These are phyloP conservation scores for Enteromius treurensis DNA, from an alignment of 2,797 vertebrate species.

Conservation along the genomic window DNA sequence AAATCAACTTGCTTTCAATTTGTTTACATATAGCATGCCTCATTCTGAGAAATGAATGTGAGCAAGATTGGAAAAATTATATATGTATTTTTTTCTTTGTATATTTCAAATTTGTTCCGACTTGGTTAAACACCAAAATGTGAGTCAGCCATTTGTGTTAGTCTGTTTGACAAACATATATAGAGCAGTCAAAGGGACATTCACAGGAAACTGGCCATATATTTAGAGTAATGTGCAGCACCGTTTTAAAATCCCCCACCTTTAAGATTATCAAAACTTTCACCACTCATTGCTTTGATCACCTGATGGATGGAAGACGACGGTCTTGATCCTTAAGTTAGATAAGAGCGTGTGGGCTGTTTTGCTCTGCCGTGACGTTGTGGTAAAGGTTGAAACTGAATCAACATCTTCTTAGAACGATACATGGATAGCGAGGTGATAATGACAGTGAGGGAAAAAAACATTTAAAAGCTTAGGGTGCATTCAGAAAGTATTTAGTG, in stretches of 20 bases:
- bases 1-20: slow-evolving; percentile 35
- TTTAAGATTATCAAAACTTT: slow-evolving; percentile 61
- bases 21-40: background rate
- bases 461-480: too few relatives aligned
- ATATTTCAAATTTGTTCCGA: background rate
- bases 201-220: slow-evolving; percentile 49
- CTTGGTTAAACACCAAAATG: background rate
- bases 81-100: background rate
- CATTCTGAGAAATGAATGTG: slow-evolving; percentile 4
- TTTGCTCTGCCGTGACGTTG: slow-evolving; percentile 29
- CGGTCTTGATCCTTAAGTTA: slow-evolving; percentile 38
- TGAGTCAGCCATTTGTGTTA: background rate
- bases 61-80: background rate
- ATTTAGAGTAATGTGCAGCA: background rate
- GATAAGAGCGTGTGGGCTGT: slow-evolving; percentile 48
- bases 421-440: background rate
- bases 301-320: slow-evolving; percentile 22
- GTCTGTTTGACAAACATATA: background rate
- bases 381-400: slow-evolving; percentile 15
- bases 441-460: background rate
- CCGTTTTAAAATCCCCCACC: slow-evolving; percentile 69
- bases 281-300: slow-evolving; percentile 61
- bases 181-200: background rate
- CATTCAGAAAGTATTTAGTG: background rate
- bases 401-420: slow-evolving; percentile 20